Evolutionary conservation across 2,113 vertebrate genomes (phyloP), one percentile per base, ranked within the genome.

Genomic region (Sarotherodon lohbergeri): DNA sequence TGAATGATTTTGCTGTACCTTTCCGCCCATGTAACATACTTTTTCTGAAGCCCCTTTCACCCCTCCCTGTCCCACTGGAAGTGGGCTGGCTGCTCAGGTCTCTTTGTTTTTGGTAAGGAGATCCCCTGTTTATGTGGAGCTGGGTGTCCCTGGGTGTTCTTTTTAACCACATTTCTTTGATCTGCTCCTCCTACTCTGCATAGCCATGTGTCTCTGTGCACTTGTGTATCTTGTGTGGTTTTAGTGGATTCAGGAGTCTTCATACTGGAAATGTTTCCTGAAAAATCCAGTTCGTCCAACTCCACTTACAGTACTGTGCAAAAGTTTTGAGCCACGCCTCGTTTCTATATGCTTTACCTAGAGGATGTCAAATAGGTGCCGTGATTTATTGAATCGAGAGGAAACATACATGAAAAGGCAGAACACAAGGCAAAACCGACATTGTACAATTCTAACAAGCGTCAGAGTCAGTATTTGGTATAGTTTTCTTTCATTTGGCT

Each of bases 1-100:
- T 96, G 94, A 96, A 95, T 96, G 90, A 95, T 96, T 94, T 89
- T 66, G 90, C 89, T 93, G 86, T 88, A 93, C 92, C 86, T 95
- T 95, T 96, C 95, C 85, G 81, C 89, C 92, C 91, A 80, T 86
- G 90, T 89, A 80, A 88, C 90, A 88, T 91, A 88, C 19, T 24
- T 46, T 46, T 55, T 54, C 86, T 41, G 39, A 81, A 89, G 55
- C 73, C 83, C 63, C 78, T 83, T 24, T 36, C 84, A 27, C 79
- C 81, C 88, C 85, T 80, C 88, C 91, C 88, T 79, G 76, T 91
- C 91, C 91, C 73, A 78, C 90, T 92, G 89, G 86, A 90, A 91
- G 86, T 88, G 90, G 86, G 90, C 80, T 94, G 87, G 88, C 89
- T 89, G 89, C 86, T 89, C 84, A 29, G 81, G 86, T 82, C 83